Conservation (phyloP, 2,113 vertebrate genomes). For the Telmatochromis sp. region DNA sequence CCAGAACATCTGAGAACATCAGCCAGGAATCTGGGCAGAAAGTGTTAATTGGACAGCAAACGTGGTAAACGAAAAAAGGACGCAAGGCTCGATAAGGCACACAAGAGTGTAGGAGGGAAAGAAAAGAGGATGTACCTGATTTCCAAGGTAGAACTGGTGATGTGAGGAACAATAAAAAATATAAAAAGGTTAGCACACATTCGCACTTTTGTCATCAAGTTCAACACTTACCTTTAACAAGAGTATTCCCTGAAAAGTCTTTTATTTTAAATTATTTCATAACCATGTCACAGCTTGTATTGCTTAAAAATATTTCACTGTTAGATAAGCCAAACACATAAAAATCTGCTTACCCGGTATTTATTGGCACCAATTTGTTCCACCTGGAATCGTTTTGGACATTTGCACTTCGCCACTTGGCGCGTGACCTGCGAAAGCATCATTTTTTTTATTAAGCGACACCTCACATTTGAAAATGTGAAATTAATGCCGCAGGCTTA, state of each 20-base stretch:
- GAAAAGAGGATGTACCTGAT: constrained; percentile 85
- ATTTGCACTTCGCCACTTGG: constrained; percentile 98
- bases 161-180: constrained; percentile 78
- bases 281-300: neutral
- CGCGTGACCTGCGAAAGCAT: constrained; percentile 83
- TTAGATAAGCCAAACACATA: neutral
- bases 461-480: neutral
- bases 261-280: neutral
- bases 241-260: neutral
- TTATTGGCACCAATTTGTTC: constrained; percentile 99
- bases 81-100: constrained; percentile 19
- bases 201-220: neutral
- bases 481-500: neutral
- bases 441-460: neutral
- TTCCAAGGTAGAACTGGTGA: constrained; percentile 99
- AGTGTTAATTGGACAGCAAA: constrained; percentile 51
- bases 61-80: constrained; percentile 11
- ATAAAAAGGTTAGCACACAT: constrained; percentile 44
- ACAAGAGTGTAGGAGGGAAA: neutral
- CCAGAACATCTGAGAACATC: constrained; percentile 30
- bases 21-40: constrained; percentile 40
- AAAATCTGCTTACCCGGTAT: constrained; percentile 82
- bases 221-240: neutral
- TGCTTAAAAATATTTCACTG: neutral
- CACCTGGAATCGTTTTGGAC: constrained; percentile 97